phyloP scores from a whole-genome alignment of 1,140 invertebrate genomes.

The Hycleus phaleratus region DNA sequence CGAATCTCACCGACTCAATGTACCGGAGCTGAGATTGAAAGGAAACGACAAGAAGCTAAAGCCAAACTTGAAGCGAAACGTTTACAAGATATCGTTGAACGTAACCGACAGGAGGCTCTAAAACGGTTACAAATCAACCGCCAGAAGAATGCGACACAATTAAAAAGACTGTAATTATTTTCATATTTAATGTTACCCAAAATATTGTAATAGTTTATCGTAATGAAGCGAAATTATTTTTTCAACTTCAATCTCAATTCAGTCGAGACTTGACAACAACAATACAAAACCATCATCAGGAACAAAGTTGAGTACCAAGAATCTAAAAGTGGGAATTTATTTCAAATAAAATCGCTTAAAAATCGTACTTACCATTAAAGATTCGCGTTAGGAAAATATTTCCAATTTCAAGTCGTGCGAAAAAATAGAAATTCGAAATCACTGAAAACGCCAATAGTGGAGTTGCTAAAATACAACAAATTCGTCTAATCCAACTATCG shows the following conservation, averaged over 20 bases:
- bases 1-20: slow-evolving; percentile 6
- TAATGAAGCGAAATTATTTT: slow-evolving; percentile 1
- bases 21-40: slow-evolving; percentile 34
- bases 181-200: background rate
- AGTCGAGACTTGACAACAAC: slow-evolving; percentile 32
- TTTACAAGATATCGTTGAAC: slow-evolving; percentile 32
- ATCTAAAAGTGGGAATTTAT: slow-evolving; percentile 24
- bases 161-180: slow-evolving; percentile 18
- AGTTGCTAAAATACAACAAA: slow-evolving; percentile 57
- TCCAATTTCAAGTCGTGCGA: slow-evolving; percentile 65
- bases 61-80: slow-evolving; percentile 34
- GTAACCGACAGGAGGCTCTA: slow-evolving; percentile 33
- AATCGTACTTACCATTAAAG: slow-evolving; percentile 25
- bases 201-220: background rate
- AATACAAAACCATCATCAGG: slow-evolving; percentile 28
- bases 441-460: slow-evolving; percentile 69
- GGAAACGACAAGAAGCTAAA: slow-evolving; percentile 33
- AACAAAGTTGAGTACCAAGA: slow-evolving; percentile 14
- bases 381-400: slow-evolving; percentile 50
- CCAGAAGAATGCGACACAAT: slow-evolving; percentile 12
- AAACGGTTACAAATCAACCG: slow-evolving; percentile 25
- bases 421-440: slow-evolving; percentile 81
- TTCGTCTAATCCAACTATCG: slow-evolving; percentile 42
- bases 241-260: slow-evolving; percentile 19
- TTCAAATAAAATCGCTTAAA: background rate